Evolutionary conservation across 2,113 vertebrate species (phyloP), one percentile per base, ranked within the genome.

Genomic region (Dipodomys stephensi): DNA sequence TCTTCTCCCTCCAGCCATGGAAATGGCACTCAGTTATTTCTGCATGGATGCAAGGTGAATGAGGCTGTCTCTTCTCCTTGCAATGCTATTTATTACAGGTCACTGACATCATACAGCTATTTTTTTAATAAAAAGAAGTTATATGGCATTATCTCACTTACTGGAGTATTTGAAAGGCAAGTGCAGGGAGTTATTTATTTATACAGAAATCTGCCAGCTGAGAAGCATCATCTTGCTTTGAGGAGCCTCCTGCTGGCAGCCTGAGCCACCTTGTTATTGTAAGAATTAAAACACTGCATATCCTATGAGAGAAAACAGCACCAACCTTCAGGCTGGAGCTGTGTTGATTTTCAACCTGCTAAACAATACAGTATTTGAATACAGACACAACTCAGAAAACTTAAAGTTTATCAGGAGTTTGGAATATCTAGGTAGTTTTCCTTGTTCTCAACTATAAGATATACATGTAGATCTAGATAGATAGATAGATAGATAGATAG

Each of bases 41-140:
- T 98, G 98, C 98, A 98, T 97, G 98, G 97, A 98, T 98, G 98
- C 98, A 99, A 99, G 98, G 98, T 99, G 98, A 99, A 98, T 97
- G 96, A 96, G 96, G 93, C 98, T 98, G 98, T 97, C 94, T 49
- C 97, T 98, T 98, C 98, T 98, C 96, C 97, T 97, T 98, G 98
- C 98, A 96, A 97, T 97, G 97, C 98, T 98, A 98, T 99, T 99
- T 99, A 99, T 98, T 98, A 98, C 98, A 98, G 98, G 98, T 99
- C 96, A 98, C 98, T 98, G 98, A 98, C 96, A 98, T 96, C 98
- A 98, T 91, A 97, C 94, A 97, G 98, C 98, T 97, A 97, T 98
- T 97, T 98, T 96, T 85, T 44, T 11, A 96, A 98, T 96, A 97
- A 97, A 96, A 84, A 97, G 90, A 84, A 97, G 91, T 97, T 97